Evolutionary conservation across 2,797 vertebrate genomes (phyloP), one percentile per base, ranked within the genome.

Genomic region (Anabacerthia variegaticeps): DNA sequence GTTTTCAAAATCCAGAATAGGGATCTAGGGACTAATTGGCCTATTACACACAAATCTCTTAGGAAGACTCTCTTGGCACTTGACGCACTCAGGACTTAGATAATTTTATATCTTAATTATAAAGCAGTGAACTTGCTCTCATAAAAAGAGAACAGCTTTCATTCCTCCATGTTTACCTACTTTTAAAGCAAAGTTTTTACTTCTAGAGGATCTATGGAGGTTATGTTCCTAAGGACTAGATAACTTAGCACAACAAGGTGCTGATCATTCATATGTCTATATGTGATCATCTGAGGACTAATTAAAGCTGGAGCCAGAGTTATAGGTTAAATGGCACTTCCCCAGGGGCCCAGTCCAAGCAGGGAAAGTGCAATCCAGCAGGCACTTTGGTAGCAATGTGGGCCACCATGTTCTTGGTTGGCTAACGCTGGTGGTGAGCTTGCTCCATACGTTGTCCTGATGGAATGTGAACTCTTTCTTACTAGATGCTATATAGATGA

Each of bases 41-140:
- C 92, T 93, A 72, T 84, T 95, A 95, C 75, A 77, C 61, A 51
- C 32, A 91, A 92, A 65, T 91, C 85, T 88, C 89, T 79, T 86
- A 83, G 89, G 92, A 94, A 89, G 58, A 43, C 15, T 88, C 34
- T 85, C 58, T 71, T 96, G 58, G 27, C 77, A 66, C 83, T 81
- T 93, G 44, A 69, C 92, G 59, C 34, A 24, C 66, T 92, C 52
- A 59, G 69, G 67, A n/a, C 48, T 78, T 88, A 78, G 2, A 77
- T 94, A 93, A 92, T 95, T 83, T 61, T 81, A 28, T 87, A 52
- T 85, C 73, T 95, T 69, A 88, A 93, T 86, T 95, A 82, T 71
- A 79, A 24, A 65, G 41, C 36, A 49, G 49, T 34, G 88, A 84
- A 92, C 61, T 84, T 91, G n/a, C 17, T 76, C 3, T 94, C 18